Percentiles rank a stretch among this genome's conserved stretches.
These are phyloP conservation scores for Notamacropus eugenii DNA, from an alignment of 2,797 vertebrate species.

Conservation along the genomic window DNA sequence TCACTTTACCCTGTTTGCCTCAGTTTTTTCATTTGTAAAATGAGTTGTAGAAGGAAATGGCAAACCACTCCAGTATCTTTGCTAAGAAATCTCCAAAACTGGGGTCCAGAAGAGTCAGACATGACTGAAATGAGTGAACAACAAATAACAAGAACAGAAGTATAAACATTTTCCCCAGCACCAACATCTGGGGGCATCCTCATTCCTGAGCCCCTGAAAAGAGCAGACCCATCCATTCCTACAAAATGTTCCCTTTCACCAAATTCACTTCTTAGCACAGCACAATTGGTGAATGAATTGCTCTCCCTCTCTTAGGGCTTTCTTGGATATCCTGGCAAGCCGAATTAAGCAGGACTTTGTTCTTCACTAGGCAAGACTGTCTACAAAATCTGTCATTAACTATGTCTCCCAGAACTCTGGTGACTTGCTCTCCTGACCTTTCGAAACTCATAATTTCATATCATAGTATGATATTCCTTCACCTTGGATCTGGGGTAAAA, in stretches of 20 bases:
- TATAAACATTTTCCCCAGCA: background rate
- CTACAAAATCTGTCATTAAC: background rate
- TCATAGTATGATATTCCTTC: background rate
- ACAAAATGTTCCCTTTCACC: background rate
- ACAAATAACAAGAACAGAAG: background rate
- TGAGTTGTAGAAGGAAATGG: too few relatives aligned
- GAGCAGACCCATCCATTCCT: background rate
- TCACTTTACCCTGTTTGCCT: too few relatives aligned
- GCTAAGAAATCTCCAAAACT: too few relatives aligned
- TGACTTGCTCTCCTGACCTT: background rate
- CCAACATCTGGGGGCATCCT: background rate
- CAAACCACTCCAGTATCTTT: too few relatives aligned
- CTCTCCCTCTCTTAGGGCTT: background rate
- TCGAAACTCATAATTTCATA: background rate
- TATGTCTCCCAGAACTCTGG: background rate
- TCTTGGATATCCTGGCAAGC: background rate
- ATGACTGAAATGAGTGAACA: too few relatives aligned
- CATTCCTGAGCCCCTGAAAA: background rate
- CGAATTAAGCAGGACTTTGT: background rate
- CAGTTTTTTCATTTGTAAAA: too few relatives aligned
- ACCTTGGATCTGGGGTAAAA: background rate
- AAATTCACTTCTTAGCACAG: background rate
- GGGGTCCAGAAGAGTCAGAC: too few relatives aligned
- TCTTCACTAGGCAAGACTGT: background rate
- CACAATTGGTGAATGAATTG: background rate